These are phyloP conservation scores for Agapornis canus DNA, from an alignment of 2,797 vertebrate genomes.

Conservation along the genomic window DNA sequence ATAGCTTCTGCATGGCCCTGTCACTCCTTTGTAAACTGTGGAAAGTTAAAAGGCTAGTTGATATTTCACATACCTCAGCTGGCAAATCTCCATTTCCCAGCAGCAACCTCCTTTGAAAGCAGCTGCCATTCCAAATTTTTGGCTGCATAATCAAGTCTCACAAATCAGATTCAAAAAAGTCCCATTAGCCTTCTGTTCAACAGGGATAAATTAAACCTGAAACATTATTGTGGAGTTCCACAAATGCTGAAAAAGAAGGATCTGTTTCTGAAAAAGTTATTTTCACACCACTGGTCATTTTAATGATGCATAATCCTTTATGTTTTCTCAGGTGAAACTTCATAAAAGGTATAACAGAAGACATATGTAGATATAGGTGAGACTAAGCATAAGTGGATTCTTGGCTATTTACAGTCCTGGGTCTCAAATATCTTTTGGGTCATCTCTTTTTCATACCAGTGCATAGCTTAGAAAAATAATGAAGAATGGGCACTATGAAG, in stretches of 20 bases:
- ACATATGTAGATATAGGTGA: neutral
- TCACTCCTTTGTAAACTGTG: neutral
- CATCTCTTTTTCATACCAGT: neutral
- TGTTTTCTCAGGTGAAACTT: neutral
- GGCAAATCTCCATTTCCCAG: neutral
- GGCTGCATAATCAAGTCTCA: neutral
- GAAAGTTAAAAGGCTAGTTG: neutral
- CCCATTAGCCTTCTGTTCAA: neutral
- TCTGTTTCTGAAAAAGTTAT: constrained; percentile 56
- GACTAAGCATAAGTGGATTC: neutral
- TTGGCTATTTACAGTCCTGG: neutral
- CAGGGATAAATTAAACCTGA: neutral
- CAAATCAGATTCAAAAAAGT: neutral
- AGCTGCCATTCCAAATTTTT: constrained; percentile 1
- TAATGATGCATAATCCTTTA: neutral
- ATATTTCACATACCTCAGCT: neutral
- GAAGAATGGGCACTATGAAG: neutral
- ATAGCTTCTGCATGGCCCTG: neutral
- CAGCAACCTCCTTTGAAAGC: neutral
- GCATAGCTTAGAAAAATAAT: neutral
- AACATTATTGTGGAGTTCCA: constrained; percentile 10
- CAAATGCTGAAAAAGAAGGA: constrained; percentile 25
- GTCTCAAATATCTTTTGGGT: neutral
- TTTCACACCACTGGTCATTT: constrained; percentile 52
- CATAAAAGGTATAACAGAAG: constrained; percentile 14